Evolutionary conservation across 1,140 invertebrate species (phyloP).

Genomic region (Acromyrmex heyeri): DNA sequence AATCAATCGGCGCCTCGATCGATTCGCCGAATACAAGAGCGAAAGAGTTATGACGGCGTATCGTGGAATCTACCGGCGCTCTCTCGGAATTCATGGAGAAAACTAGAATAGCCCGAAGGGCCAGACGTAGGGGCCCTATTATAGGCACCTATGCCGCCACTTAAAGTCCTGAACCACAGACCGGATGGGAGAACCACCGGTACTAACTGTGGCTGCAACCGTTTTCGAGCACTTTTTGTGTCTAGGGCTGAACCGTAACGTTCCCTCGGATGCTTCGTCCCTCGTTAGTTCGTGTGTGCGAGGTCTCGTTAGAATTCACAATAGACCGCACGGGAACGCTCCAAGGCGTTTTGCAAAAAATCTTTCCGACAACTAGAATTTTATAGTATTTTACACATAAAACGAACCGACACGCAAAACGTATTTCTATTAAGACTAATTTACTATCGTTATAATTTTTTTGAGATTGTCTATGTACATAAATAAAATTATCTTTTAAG

Average conservation of each 20-base stretch:
- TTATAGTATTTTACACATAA: conserved; percentile 29
- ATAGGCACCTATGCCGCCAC: conserved; percentile 81
- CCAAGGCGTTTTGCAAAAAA: conserved; percentile 38
- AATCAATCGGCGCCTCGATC: conserved; percentile 49
- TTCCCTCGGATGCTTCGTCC: conserved; percentile 64
- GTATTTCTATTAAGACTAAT: conserved; percentile 16
- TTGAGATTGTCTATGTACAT: neutral
- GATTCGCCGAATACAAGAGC: conserved; percentile 49
- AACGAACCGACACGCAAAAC: conserved; percentile 25
- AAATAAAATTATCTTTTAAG: conserved; percentile 23
- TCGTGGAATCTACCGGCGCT: conserved; percentile 54
- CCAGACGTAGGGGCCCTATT: conserved; percentile 80
- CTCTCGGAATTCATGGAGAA: conserved; percentile 62
- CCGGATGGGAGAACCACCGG: conserved; percentile 75
- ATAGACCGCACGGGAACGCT: conserved; percentile 28
- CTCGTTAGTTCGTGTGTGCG: conserved; percentile 69
- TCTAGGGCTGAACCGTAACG: conserved; percentile 72
- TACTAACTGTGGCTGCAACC: conserved; percentile 63
- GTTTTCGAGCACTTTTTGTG: conserved; percentile 77
- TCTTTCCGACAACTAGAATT: conserved; percentile 17
- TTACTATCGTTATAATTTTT: neutral
- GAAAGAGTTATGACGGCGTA: conserved; percentile 53
- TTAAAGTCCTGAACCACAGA: conserved; percentile 73
- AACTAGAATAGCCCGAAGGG: conserved; percentile 81
- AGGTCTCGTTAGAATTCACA: conserved; percentile 65